A percentile compares a stretch with the other conserved stretches of the same genome.
These are phyloP conservation scores for Perizoma affinitatum DNA, from an alignment of 2,888 invertebrate species.

Conservation along the genomic window DNA sequence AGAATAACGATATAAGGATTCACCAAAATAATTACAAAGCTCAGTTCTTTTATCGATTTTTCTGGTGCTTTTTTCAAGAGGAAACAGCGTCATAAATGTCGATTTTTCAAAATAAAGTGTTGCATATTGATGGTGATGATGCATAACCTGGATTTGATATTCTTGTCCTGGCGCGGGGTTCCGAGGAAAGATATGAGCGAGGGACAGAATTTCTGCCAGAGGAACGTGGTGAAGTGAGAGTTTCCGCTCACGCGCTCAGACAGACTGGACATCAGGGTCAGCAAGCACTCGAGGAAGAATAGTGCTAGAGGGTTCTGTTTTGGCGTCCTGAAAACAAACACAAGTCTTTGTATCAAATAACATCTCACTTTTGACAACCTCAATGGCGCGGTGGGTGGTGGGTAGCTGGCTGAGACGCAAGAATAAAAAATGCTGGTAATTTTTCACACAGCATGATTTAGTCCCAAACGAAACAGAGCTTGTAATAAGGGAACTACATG, in stretches of 20 bases:
- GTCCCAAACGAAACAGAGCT: no score
- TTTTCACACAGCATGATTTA: no score
- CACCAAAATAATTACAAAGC: no score
- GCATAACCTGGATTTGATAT: constrained; percentile 87
- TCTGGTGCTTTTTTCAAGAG: no score
- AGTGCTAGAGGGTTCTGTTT: constrained; percentile 87
- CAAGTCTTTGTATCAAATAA: no score
- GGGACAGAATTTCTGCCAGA: constrained; percentile 97
- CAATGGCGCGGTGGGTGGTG: not conserved
- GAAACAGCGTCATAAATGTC: no score
- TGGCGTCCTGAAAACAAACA: constrained; percentile 74
- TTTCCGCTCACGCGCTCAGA: constrained; percentile 93
- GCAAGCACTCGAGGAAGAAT: constrained; percentile 93
- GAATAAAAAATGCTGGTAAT: no score
- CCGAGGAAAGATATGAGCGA: constrained; percentile 94
- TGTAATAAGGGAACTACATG: no score
- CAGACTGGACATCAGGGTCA: constrained; percentile 92
- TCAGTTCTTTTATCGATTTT: no score
- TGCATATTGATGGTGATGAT: not conserved
- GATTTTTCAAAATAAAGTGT: not conserved
- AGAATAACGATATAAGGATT: no score
- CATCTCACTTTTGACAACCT: no score
- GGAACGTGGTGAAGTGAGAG: constrained; percentile 93
- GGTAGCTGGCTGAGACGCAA: no score
- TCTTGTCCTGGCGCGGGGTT: constrained; percentile 93